Evolutionary conservation across 2,888 invertebrate species (phyloP).

Genomic region (Leucoma salicis): DNA sequence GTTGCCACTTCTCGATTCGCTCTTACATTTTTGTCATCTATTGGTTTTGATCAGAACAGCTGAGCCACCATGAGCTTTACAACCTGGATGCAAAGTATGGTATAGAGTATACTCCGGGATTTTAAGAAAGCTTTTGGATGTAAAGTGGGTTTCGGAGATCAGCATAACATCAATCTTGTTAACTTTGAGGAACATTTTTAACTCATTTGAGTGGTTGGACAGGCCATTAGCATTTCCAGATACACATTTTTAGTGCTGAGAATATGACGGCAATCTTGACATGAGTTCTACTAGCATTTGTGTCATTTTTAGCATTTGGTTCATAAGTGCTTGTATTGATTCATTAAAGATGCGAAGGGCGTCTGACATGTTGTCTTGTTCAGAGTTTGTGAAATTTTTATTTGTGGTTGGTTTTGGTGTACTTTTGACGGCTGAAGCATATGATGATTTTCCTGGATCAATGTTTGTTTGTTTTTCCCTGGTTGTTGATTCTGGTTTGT

Average conservation of each 20-base stretch:
- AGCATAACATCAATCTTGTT: constrained; percentile 13
- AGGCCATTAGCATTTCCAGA: constrained; percentile 18
- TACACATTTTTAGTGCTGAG: background rate
- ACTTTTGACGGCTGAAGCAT: background rate
- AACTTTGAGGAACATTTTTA: constrained; percentile 11
- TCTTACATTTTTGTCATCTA: no score
- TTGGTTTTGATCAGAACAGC: background rate
- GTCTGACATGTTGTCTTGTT: background rate
- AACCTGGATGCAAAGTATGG: background rate
- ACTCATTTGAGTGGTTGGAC: constrained; percentile 14
- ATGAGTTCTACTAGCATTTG: background rate
- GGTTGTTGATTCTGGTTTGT: background rate
- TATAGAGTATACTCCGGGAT: background rate
- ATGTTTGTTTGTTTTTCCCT: background rate
- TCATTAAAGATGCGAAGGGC: background rate
- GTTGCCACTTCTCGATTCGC: no score
- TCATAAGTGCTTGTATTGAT: background rate
- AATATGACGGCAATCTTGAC: background rate
- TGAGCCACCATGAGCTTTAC: background rate
- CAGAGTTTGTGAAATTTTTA: background rate
- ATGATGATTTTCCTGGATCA: background rate
- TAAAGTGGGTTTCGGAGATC: constrained; percentile 2
- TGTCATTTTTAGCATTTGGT: background rate
- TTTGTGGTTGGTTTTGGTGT: background rate
- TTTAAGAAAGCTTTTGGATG: background rate